phyloP scores from a whole-genome alignment of 2,888 invertebrate species.

The Apodemia zela region DNA sequence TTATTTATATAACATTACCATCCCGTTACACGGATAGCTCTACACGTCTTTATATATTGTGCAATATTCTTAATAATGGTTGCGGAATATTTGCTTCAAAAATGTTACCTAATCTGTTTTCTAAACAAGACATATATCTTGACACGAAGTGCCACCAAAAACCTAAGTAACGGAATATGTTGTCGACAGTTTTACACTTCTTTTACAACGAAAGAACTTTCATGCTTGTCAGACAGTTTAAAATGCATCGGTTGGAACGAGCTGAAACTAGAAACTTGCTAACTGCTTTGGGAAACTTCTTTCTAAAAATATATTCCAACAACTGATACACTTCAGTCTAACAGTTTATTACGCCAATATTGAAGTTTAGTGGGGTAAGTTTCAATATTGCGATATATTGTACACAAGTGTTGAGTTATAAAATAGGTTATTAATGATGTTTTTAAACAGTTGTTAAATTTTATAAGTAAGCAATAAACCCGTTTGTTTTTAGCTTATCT shows the following conservation, averaged over 20 bases:
- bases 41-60: no score
- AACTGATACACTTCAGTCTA: constrained; percentile 7
- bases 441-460: no score
- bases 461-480: no score
- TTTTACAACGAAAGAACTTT: constrained; percentile 4
- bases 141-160: neutral
- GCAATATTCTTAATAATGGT: no score
- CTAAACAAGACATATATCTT: neutral
- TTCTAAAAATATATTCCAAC: constrained; percentile 8
- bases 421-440: no score
- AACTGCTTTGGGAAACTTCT: constrained; percentile 1
- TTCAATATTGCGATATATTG: neutral
- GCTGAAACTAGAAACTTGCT: constrained; percentile 7
- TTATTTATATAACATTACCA: no score
- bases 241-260: constrained; percentile 15
- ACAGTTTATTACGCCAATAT: neutral
- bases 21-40: no score
- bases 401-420: neutral
- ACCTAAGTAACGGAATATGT: constrained; percentile 7
- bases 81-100: no score
- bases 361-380: constrained; percentile 1
- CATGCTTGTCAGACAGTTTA: constrained; percentile 11
- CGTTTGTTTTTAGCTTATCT: no score
- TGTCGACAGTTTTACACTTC: constrained; percentile 6
- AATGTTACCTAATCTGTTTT: no score